phyloP scores from a whole-genome alignment of 35 echinoderm and acorn worm genomes.

The Hemicentrotus pulcherrimus region DNA sequence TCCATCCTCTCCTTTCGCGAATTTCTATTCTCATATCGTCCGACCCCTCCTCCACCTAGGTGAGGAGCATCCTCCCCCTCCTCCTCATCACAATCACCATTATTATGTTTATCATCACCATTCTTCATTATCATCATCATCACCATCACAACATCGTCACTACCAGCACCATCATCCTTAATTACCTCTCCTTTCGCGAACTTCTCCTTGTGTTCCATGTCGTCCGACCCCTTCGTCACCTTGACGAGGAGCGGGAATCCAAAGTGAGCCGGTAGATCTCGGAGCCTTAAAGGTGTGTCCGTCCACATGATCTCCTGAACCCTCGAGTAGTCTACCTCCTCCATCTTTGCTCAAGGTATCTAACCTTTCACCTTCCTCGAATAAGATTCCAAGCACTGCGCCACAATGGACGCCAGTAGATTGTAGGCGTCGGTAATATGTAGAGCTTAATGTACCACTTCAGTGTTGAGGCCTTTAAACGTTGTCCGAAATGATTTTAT shows the following conservation, averaged over 20 bases:
- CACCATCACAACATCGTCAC: not conserved
- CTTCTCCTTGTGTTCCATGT: not conserved
- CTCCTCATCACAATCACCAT: not conserved
- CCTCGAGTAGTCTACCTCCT: conserved; percentile 6
- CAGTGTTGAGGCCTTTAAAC: not conserved
- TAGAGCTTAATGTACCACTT: not conserved
- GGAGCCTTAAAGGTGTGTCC: not conserved
- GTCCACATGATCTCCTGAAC: conserved; percentile 27
- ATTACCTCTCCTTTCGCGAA: conserved; percentile 16
- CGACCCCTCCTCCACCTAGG: not conserved
- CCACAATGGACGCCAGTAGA: not conserved
- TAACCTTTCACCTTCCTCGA: not conserved
- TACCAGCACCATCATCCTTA: not conserved
- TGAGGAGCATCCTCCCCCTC: no score
- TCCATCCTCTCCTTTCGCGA: no score
- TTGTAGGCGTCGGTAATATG: not conserved
- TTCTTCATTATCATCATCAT: not conserved
- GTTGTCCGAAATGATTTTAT: no score
- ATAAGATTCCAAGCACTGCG: not conserved
- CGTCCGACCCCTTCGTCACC: not conserved
- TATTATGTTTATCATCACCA: not conserved
- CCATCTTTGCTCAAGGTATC: not conserved
- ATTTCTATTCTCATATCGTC: no score
- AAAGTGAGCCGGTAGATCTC: conserved; percentile 11
- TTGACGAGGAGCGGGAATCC: conserved; percentile 18